Base-by-base conservation (phyloP, 92 coral and sea anemone genomes). In the Bergia puertoricense region DNA sequence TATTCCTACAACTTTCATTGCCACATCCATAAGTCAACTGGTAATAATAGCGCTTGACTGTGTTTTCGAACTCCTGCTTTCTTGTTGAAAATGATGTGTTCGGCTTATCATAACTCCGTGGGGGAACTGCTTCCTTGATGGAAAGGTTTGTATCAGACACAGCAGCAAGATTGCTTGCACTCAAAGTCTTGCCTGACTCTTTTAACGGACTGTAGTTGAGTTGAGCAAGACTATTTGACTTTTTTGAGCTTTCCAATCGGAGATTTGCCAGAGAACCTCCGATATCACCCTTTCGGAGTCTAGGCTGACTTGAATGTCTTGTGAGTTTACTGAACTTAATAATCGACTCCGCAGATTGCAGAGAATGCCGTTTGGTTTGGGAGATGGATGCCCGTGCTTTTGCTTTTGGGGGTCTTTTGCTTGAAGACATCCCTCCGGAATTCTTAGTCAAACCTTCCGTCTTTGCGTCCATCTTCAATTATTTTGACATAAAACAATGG, bases 11-110 rank as follows among this genome's bases (percentile, higher is more conserved):
- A 74, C 65, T 72, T 59, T 68, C 77, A 48, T 80, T 87, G 5
- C 99, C 99, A 93, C 99, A 97, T 8, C 99, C 99, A 68, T 88
- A 91, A 9, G 99, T 97, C 37, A 97, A 92, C 62, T 97, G 99
- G 38, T 85, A 88, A 79, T 72, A 97, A 66, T 97, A 97, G 8
- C 98, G 91, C 76, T 97, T 93, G 2, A 95, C 99, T 10, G 92
- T 77, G 79, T 89, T 85, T 82, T 91, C 94, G 89, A 95, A 95
- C 89, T 93, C 93, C 68, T 88, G 91, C 82, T 95, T 95, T 10
- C 93, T 90, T 4, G 89, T 94, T 20, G 94, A 89, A 80, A 88
- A 88, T 5, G 96, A 85, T 5, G 96, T 90, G 54, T 92, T 92
- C 9, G 98, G 96, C 79, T 92, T 92, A 79, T 95, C 98, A 84